phyloP scores from a whole-genome alignment of 2,888 invertebrate species.

The Leptopterna dolabrata region DNA sequence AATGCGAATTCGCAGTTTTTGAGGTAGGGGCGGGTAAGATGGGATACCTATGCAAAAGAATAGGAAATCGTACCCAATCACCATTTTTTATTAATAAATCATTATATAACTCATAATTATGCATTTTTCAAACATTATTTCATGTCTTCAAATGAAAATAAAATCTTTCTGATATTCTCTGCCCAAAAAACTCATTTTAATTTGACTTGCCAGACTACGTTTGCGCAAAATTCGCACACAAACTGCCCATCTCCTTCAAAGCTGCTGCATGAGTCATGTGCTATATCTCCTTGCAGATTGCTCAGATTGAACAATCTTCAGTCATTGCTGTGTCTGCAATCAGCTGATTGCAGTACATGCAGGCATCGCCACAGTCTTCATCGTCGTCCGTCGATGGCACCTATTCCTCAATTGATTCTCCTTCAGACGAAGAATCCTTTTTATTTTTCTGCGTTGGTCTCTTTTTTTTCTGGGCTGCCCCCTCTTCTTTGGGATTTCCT shows the following conservation, averaged over 20 bases:
- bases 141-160: no score
- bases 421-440: not conserved
- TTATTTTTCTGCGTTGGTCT: not conserved
- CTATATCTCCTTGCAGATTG: slow-evolving; percentile 12
- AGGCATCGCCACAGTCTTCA: not conserved
- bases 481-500: not conserved
- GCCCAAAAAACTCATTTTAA: not conserved
- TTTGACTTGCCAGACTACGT: not conserved
- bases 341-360: slow-evolving; percentile 14
- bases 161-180: no score
- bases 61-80: not conserved
- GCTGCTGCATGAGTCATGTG: not conserved
- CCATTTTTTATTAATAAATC: not conserved
- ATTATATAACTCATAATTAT: no score
- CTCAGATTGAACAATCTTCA: not conserved
- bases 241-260: not conserved
- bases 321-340: not conserved
- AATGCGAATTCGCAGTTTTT: not conserved
- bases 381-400: not conserved
- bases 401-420: not conserved
- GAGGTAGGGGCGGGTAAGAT: slow-evolving; percentile 1
- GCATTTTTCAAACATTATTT: no score
- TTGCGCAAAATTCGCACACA: slow-evolving; percentile 7
- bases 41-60: not conserved
- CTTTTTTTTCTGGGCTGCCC: not conserved